Conservation (phyloP, 1,140 invertebrate species). For the Phymastichus coffea region DNA sequence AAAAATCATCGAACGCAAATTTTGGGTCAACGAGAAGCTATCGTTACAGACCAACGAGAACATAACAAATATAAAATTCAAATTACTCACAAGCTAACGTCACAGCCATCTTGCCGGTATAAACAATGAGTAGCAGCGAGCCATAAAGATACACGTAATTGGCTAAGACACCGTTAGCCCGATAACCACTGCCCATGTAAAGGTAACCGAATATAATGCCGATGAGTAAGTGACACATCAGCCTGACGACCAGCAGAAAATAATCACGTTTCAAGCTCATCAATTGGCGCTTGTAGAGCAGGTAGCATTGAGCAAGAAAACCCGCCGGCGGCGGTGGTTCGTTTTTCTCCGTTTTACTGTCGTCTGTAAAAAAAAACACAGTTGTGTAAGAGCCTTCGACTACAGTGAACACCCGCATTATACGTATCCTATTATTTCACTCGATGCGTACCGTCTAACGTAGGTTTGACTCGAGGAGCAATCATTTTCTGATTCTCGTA, state of each 20-base stretch:
- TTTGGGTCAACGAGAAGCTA: too few relatives aligned
- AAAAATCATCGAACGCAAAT: too few relatives aligned
- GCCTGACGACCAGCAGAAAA: slow-evolving; percentile 69
- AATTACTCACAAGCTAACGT: slow-evolving; percentile 84
- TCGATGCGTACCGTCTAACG: too few relatives aligned
- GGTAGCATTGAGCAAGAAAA: slow-evolving; percentile 51
- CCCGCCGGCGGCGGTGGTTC: slow-evolving; percentile 45
- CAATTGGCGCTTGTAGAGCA: slow-evolving; percentile 51
- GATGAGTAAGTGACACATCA: slow-evolving; percentile 80
- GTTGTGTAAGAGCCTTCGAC: too few relatives aligned
- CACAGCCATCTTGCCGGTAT: slow-evolving; percentile 95
- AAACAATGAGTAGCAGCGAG: slow-evolving; percentile 84
- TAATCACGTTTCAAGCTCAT: slow-evolving; percentile 55
- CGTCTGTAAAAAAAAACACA: background rate
- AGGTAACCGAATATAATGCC: slow-evolving; percentile 87
- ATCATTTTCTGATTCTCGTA: slow-evolving; percentile 48
- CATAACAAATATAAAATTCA: too few relatives aligned
- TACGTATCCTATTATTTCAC: too few relatives aligned
- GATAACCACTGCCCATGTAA: slow-evolving; percentile 82
- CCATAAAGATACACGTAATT: slow-evolving; percentile 94
- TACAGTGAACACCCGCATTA: too few relatives aligned
- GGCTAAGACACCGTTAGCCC: slow-evolving; percentile 80
- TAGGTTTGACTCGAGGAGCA: slow-evolving; percentile 32
- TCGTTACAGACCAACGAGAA: background rate
- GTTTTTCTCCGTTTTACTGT: background rate